Conservation (phyloP, 2,888 invertebrate species). For the Macroteleia sp. region DNA sequence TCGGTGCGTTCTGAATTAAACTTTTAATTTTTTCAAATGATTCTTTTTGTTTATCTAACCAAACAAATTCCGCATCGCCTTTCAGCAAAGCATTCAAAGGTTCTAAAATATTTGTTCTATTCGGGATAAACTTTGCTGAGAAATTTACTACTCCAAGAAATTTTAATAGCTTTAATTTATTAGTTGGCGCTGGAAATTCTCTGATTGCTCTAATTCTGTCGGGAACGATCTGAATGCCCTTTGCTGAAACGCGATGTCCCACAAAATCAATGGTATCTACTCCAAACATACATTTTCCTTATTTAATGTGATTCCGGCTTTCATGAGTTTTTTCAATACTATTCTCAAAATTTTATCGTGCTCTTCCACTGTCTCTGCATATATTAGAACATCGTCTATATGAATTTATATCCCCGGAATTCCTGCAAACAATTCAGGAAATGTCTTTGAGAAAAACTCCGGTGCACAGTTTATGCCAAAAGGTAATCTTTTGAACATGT, state of each 20-base stretch:
- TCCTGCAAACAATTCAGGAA: slow-evolving; percentile 37
- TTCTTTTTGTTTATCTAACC: slow-evolving; percentile 64
- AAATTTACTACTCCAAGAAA: slow-evolving; percentile 67
- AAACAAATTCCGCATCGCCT: slow-evolving; percentile 59
- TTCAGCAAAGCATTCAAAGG: slow-evolving; percentile 66
- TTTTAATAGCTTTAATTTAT: slow-evolving; percentile 63
- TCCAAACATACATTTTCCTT: slow-evolving; percentile 71
- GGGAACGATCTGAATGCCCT: slow-evolving; percentile 59
- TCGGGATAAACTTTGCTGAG: slow-evolving; percentile 65
- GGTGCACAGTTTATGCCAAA: slow-evolving; percentile 48
- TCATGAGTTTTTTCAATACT: neutral
- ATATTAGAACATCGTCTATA: slow-evolving; percentile 59
- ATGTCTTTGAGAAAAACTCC: slow-evolving; percentile 40
- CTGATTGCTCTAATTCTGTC: slow-evolving; percentile 58
- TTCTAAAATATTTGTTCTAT: slow-evolving; percentile 65
- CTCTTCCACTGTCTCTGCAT: slow-evolving; percentile 58
- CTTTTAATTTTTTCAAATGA: slow-evolving; percentile 72
- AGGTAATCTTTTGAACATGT: slow-evolving; percentile 52
- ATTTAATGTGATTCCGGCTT: slow-evolving; percentile 64
- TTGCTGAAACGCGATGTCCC: slow-evolving; percentile 68
- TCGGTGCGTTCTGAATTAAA: slow-evolving; percentile 68
- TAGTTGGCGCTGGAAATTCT: slow-evolving; percentile 61
- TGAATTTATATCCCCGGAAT: slow-evolving; percentile 21
- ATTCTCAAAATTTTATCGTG: slow-evolving; percentile 57
- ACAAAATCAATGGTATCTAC: slow-evolving; percentile 66